Conservation (phyloP, 2,113 vertebrate genomes). For the Centropristis striata region DNA sequence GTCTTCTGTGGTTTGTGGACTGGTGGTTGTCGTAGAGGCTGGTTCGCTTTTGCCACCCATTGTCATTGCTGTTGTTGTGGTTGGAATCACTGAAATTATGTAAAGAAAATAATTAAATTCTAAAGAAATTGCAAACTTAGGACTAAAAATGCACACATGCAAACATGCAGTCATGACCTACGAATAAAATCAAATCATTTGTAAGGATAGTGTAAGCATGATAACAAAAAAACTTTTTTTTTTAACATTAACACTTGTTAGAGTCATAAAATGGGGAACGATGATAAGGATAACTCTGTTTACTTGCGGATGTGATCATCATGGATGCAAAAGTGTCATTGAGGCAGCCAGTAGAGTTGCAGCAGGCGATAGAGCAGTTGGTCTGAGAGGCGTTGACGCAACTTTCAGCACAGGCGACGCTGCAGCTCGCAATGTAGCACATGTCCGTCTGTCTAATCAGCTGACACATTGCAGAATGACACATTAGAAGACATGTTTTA, state of each 20-base stretch:
- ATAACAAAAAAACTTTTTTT: background rate
- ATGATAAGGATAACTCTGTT: background rate
- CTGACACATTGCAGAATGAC: conserved; percentile 70
- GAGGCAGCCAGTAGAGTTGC: conserved; percentile 79
- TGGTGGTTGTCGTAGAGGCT: background rate
- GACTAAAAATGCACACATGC: background rate
- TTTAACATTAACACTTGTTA: background rate
- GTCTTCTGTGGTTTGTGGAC: conserved; percentile 23
- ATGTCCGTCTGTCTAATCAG: conserved; percentile 69
- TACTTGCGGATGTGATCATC: conserved; percentile 69
- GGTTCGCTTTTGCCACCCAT: background rate
- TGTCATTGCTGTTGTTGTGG: conserved; percentile 1
- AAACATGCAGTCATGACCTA: background rate
- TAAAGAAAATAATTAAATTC: background rate
- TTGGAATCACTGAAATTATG: background rate
- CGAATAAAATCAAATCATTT: background rate
- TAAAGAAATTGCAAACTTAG: background rate
- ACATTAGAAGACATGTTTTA: background rate
- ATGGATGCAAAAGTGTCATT: conserved; percentile 58
- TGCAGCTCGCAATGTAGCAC: conserved; percentile 73
- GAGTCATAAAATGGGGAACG: background rate
- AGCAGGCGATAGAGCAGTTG: conserved; percentile 82
- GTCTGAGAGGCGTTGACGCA: conserved; percentile 62
- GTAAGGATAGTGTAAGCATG: background rate
- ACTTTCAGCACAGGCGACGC: background rate